A percentile compares a stretch with the other conserved stretches of the same genome.
These are phyloP conservation scores for Chrysemys picta DNA, from an alignment of 2,113 vertebrate genomes.

Conservation along the genomic window DNA sequence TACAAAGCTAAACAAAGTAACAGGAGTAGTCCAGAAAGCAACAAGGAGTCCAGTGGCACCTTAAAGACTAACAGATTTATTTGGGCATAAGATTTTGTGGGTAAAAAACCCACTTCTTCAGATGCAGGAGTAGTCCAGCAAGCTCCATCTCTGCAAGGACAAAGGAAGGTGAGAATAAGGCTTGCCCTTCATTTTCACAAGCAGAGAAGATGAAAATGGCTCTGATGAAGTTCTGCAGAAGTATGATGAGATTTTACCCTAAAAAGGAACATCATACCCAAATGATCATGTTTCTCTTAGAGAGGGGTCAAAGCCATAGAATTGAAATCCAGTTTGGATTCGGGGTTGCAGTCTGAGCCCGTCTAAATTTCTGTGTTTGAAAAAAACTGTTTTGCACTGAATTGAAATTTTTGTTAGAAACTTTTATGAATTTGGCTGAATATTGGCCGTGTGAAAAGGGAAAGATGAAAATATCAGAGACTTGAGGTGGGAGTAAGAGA, in stretches of 20 bases:
- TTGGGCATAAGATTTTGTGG: too few species aligned
- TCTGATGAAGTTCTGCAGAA: not conserved
- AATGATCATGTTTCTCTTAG: not conserved
- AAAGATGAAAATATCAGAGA: not conserved
- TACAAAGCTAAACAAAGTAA: not conserved
- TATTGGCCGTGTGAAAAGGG: not conserved
- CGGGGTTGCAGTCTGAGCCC: not conserved
- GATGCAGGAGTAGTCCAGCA: not conserved
- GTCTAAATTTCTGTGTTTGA: not conserved
- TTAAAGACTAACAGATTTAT: too few species aligned
- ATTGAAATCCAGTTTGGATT: not conserved
- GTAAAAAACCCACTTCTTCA: too few species aligned
- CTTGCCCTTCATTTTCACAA: not conserved
- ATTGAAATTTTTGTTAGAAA: not conserved
- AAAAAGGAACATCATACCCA: not conserved
- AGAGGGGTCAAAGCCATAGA: not conserved
- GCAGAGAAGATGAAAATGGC: not conserved
- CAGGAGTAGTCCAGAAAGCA: not conserved
- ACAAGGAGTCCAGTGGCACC: too few species aligned
- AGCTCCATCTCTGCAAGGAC: not conserved
- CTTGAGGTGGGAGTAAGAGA: not conserved
- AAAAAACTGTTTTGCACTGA: not conserved
- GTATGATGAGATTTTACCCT: not conserved
- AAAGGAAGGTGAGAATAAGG: not conserved
- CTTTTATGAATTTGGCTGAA: not conserved